phyloP scores from a whole-genome alignment of 2,113 vertebrate genomes.

The Microcebus ravelobensis region DNA sequence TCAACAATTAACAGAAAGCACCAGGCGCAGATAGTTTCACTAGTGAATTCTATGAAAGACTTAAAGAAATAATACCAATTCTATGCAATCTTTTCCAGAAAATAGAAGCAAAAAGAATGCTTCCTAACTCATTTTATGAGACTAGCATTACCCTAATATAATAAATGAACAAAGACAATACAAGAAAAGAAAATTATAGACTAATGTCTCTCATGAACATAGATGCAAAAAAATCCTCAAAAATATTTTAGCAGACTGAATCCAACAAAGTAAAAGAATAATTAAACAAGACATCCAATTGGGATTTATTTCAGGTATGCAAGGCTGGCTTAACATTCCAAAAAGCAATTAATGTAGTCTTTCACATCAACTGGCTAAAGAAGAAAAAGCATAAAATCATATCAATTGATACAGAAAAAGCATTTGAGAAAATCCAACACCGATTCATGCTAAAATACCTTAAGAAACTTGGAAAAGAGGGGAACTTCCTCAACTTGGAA shows the following conservation, averaged over 20 bases:
- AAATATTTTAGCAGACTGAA: background rate
- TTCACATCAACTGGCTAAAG: background rate
- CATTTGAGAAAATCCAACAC: background rate
- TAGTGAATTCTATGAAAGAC: background rate
- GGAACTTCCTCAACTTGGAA: background rate
- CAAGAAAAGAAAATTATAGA: background rate
- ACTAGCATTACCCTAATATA: background rate
- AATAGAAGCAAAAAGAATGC: background rate
- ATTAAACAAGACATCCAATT: background rate
- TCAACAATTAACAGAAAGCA: background rate
- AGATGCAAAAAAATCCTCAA: background rate
- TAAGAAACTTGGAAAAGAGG: background rate
- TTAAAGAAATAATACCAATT: background rate
- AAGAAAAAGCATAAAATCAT: background rate
- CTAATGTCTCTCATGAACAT: background rate
- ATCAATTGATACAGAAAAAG: background rate
- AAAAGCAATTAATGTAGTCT: background rate
- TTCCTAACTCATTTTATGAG: background rate
- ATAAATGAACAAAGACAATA: background rate
- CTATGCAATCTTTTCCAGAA: background rate
- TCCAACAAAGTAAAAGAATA: background rate
- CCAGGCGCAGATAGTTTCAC: background rate
- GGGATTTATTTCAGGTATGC: background rate
- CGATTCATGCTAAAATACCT: background rate
- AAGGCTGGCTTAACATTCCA: background rate